Evolutionary conservation across 2,888 invertebrate genomes (phyloP), one percentile per base, ranked within the genome.

Genomic region (Oscheius sp.): DNA sequence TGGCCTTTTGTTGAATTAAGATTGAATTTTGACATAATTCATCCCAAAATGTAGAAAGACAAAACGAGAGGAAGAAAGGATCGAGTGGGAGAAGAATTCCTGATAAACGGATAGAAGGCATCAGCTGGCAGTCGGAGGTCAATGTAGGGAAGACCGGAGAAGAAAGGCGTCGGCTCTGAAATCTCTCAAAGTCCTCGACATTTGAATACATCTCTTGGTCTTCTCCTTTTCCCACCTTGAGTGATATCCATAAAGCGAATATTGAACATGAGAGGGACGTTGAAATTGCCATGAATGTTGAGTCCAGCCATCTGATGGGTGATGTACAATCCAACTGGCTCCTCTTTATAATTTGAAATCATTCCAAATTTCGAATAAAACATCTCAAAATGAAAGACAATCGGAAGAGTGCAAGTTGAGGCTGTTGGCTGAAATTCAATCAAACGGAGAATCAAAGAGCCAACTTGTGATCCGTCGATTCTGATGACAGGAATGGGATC

Each of bases 81-180:
- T 25, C 25, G 10, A 23, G 23, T 12, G 3, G 48, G 20, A 23
- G 48, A 48, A 48, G 3, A 12, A 48, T 25, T 48, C 23, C 55
- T 1, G 31, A 61, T 42, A 20, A 61, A 61, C n/a, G 61, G 61
- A 15, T 61, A 61, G 61, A 61, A 61, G 61, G 61, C 45, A 15
- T 61, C 61, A 1, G 45, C 42, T 1, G 61, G 61, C 8, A 61
- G 61, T n/a, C 61, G 61, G n/a, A 61, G 61, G 17, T 61, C 61
- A 17, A 61, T 61, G 61, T 61, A 61, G 29, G 61, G 61, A 5
- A 61, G 45, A 10, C 31, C 42, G 3, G 61, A 25, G 31, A 61
- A 61, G 45, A 25, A 27, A 1, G 61, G 27, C 8, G 42, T 61
- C 23, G 61, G 45, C 8, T 42, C 61, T 45, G 45, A 61, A 61